phyloP scores from a whole-genome alignment of 53 echinoderm and acorn worm species.

The Antedon mediterranea region DNA sequence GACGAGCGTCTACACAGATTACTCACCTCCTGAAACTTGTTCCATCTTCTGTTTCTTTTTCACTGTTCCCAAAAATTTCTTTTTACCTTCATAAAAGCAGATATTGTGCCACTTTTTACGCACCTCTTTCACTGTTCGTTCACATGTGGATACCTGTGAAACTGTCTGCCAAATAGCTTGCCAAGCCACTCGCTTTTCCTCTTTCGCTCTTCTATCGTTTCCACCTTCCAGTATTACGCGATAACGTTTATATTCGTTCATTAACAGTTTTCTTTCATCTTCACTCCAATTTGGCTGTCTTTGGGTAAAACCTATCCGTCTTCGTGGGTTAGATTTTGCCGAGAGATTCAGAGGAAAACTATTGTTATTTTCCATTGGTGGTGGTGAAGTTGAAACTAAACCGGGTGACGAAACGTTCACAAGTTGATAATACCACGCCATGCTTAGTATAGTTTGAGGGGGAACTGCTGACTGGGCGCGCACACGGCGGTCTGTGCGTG shows the following conservation, averaged over 20 bases:
- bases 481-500: too few species aligned
- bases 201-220: conserved; percentile 4
- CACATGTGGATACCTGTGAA: conserved; percentile 8
- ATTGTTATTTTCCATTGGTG: not conserved
- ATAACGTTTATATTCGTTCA: conserved; percentile 14
- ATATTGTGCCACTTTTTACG: conserved; percentile 34
- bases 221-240: conserved; percentile 14
- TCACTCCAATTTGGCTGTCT: conserved; percentile 31
- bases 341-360: not conserved
- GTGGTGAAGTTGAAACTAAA: not conserved
- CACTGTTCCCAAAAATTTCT: not conserved
- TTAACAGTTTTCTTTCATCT: conserved; percentile 17
- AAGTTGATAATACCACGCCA: not conserved
- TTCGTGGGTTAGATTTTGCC: not conserved
- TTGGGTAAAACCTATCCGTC: not conserved
- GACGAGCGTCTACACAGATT: too few species aligned
- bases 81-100: conserved; percentile 16
- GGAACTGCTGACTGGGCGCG: too few species aligned
- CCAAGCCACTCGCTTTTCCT: conserved; percentile 27
- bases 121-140: conserved; percentile 19
- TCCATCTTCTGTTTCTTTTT: not conserved
- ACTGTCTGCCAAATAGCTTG: conserved; percentile 13
- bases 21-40: not conserved
- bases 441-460: too few species aligned
- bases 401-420: not conserved